Evolutionary conservation across 2,797 vertebrate genomes (phyloP).

Genomic region (Melanotaenia parkinsoni): DNA sequence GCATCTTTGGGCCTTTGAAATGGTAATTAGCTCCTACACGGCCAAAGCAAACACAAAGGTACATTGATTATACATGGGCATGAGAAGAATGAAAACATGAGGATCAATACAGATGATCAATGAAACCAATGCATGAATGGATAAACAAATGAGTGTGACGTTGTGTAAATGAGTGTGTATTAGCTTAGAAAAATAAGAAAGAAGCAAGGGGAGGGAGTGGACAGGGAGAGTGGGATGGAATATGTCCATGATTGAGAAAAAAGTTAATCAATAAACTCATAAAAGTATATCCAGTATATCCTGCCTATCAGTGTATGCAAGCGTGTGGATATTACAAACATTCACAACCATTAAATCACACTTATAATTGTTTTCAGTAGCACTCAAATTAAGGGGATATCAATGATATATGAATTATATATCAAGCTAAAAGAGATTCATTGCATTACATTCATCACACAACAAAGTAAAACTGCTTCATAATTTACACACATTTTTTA

Average conservation of each 20-base stretch:
- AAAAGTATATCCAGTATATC: conserved; percentile 47
- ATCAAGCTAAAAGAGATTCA: neutral
- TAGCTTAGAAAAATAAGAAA: conserved; percentile 50
- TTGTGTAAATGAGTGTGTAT: conserved; percentile 58
- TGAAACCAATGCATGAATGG: conserved; percentile 60
- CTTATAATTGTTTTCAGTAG: neutral
- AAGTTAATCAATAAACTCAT: conserved; percentile 55
- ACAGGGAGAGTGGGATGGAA: conserved; percentile 49
- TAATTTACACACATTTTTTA: no score
- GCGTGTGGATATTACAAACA: conserved; percentile 3
- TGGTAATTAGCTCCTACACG: conserved; percentile 36
- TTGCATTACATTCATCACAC: no score
- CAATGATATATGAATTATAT: neutral
- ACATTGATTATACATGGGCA: conserved; percentile 53
- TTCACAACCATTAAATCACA: conserved; percentile 4
- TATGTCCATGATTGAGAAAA: conserved; percentile 45
- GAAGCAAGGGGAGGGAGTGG: conserved; percentile 27
- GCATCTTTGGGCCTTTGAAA: conserved; percentile 31
- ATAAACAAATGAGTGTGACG: conserved; percentile 68
- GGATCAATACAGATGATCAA: conserved; percentile 66
- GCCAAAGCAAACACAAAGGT: conserved; percentile 38
- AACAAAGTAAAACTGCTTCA: no score
- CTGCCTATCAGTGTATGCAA: conserved; percentile 12
- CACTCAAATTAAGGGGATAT: neutral
- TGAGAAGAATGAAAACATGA: conserved; percentile 46